Conservation (phyloP, 2,888 invertebrate genomes). For the Drosophila falleni region DNA sequence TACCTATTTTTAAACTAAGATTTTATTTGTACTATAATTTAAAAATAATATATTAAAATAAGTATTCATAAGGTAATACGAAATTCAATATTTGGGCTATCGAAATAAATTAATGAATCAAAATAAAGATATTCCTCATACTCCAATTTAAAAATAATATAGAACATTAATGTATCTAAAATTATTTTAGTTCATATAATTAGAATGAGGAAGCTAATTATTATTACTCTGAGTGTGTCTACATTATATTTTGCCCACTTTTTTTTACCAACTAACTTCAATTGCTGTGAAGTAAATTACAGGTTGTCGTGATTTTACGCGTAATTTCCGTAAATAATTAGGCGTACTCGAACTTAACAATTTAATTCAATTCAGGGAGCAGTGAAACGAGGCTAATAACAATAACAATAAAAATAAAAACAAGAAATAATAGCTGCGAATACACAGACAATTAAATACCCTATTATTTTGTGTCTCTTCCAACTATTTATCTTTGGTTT, state of each 20-base stretch:
- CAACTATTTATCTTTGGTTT: too few species aligned
- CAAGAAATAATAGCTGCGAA: neutral
- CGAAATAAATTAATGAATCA: too few species aligned
- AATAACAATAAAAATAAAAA: constrained; percentile 21
- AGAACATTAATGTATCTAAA: neutral
- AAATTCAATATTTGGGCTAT: too few species aligned
- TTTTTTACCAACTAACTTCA: constrained; percentile 37
- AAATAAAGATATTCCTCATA: neutral
- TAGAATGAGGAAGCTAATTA: constrained; percentile 2
- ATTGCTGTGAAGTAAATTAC: constrained; percentile 76
- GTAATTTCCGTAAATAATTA: constrained; percentile 79
- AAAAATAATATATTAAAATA: too few species aligned
- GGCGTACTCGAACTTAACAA: constrained; percentile 46
- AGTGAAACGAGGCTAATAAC: constrained; percentile 41
- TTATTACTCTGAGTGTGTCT: neutral
- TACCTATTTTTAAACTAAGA: too few species aligned
- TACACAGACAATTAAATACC: neutral
- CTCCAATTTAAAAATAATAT: neutral
- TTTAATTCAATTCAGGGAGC: constrained; percentile 49
- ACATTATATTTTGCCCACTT: neutral
- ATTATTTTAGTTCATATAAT: neutral
- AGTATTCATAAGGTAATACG: too few species aligned
- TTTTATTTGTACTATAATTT: too few species aligned
- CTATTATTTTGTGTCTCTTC: neutral
- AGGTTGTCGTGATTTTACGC: constrained; percentile 76